A percentile compares a stretch with the other conserved stretches of the same genome.
Evolutionary conservation across 1,140 invertebrate species (phyloP).

Genomic region (Charaxes varanes): DNA sequence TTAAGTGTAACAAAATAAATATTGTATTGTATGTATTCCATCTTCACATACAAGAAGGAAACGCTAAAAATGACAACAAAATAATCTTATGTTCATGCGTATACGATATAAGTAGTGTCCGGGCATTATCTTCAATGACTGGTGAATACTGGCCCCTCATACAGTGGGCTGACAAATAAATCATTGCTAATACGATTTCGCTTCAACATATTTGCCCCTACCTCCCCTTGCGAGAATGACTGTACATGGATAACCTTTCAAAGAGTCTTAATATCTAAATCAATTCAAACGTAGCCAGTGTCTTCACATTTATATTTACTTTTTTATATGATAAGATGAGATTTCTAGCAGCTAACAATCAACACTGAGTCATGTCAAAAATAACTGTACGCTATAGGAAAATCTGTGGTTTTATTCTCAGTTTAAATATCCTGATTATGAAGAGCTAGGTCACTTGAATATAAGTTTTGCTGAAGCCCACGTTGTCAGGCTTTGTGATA

Average conservation of each 20-base stretch:
- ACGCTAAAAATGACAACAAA: slow-evolving; percentile 1
- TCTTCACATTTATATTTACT: too few species aligned
- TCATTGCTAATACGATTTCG: slow-evolving; percentile 64
- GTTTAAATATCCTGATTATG: too few species aligned
- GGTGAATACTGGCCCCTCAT: slow-evolving; percentile 39
- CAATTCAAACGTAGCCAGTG: slow-evolving; percentile 1
- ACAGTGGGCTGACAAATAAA: slow-evolving; percentile 55
- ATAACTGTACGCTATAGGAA: too few species aligned
- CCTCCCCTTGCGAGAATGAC: slow-evolving; percentile 28
- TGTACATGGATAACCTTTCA: slow-evolving; percentile 13
- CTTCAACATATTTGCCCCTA: slow-evolving; percentile 46
- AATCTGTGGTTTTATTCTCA: too few species aligned
- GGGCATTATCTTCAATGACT: slow-evolving; percentile 63
- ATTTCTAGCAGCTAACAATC: too few species aligned
- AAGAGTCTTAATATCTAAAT: slow-evolving; percentile 4
- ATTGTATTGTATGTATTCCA: neutral
- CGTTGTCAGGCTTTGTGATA: too few species aligned
- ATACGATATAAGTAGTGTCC: slow-evolving; percentile 32
- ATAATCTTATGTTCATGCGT: neutral
- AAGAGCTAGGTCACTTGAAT: too few species aligned
- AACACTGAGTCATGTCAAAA: too few species aligned
- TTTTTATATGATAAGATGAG: too few species aligned
- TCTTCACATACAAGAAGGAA: too few species aligned
- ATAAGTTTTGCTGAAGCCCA: too few species aligned
- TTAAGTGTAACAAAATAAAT: too few species aligned